These are phyloP conservation scores for Sceliomorpha sp. DNA, from an alignment of 2,888 invertebrate species.

Conservation along the genomic window DNA sequence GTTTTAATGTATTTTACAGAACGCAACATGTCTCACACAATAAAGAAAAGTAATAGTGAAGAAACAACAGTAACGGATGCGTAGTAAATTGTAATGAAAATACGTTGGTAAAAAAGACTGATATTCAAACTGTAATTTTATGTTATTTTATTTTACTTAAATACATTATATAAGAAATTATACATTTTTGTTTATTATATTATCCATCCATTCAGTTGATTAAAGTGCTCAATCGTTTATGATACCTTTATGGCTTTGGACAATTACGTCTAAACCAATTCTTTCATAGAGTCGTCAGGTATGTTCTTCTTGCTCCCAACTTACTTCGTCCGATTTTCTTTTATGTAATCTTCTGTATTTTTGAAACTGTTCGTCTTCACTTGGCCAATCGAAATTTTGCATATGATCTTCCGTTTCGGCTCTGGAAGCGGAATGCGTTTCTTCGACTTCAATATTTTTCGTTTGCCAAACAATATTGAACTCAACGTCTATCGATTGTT, in stretches of 20 bases:
- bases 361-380: constrained; percentile 64
- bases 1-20: constrained; percentile 38
- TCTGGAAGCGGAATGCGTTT: constrained; percentile 52
- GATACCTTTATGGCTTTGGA: too few species aligned
- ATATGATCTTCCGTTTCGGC: constrained; percentile 53
- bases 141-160: constrained; percentile 19
- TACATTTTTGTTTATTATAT: too few species aligned
- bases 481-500: constrained; percentile 34
- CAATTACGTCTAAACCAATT: not conserved
- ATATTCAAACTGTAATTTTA: constrained; percentile 21
- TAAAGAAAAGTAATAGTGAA: constrained; percentile 61
- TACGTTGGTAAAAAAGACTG: constrained; percentile 52
- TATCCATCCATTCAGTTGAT: too few species aligned
- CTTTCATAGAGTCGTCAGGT: too few species aligned
- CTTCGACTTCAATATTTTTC: constrained; percentile 61
- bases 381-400: constrained; percentile 61
- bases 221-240: too few species aligned
- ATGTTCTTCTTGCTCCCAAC: constrained; percentile 66
- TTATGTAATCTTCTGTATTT: constrained; percentile 44
- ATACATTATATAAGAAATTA: constrained; percentile 22
- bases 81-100: constrained; percentile 25
- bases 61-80: constrained; percentile 60
- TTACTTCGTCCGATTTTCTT: constrained; percentile 64
- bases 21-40: constrained; percentile 50
- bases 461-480: constrained; percentile 51